phyloP scores from a whole-genome alignment of 2,113 vertebrate genomes.

The Sciurus niger region DNA sequence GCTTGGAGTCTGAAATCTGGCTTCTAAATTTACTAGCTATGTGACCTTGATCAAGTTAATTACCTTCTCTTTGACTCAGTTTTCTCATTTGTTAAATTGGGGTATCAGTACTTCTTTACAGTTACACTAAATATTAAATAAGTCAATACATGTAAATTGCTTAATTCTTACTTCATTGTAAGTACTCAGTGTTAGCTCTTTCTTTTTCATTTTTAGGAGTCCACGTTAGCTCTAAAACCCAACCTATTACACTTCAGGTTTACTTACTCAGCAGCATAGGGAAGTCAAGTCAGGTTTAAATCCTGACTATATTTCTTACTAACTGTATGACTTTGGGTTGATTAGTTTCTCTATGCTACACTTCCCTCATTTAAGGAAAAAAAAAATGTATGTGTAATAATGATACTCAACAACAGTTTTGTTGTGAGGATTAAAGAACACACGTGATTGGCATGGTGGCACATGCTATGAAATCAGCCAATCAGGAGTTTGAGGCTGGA shows the following conservation, averaged over 20 bases:
- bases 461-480: too few species aligned
- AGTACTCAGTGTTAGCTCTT: constrained; percentile 1
- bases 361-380: constrained; percentile 31
- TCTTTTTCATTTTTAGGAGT: background rate
- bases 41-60: background rate
- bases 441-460: background rate
- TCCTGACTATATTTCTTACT: background rate
- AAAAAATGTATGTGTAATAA: background rate
- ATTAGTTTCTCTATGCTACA: constrained; percentile 1
- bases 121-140: background rate
- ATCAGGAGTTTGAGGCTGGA: too few species aligned
- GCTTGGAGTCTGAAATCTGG: background rate
- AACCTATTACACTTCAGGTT: constrained; percentile 30
- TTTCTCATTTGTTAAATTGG: constrained; percentile 18
- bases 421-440: constrained; percentile 27
- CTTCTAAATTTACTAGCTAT: constrained; percentile 24
- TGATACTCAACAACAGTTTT: background rate
- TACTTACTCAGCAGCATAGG: constrained; percentile 17
- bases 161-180: background rate
- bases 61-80: constrained; percentile 22
- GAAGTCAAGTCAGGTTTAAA: constrained; percentile 31
- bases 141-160: background rate
- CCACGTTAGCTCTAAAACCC: background rate
- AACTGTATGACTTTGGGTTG: background rate
- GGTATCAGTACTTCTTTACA: constrained; percentile 1